phyloP scores from a whole-genome alignment of 2,888 invertebrate species.

The Troglohyphantes excavatus region DNA sequence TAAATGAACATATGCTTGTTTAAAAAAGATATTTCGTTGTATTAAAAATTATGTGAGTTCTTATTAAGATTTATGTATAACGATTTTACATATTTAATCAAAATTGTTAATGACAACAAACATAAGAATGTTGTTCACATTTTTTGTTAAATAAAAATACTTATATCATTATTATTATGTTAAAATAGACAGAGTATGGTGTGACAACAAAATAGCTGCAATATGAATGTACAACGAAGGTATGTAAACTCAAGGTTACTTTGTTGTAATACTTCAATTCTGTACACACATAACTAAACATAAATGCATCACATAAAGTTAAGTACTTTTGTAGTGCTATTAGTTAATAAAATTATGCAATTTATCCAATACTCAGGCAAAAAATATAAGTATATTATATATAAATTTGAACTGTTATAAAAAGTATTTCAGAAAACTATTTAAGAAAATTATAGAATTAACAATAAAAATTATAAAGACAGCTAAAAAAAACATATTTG shows the following conservation, averaged over 20 bases:
- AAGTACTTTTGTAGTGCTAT: conserved; percentile 5
- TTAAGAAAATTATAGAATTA: not conserved
- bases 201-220: too few species aligned
- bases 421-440: not conserved
- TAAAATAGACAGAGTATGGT: too few species aligned
- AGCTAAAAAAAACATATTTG: conserved; percentile 35
- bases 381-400: too few species aligned
- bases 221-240: too few species aligned
- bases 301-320: conserved; percentile 35
- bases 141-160: too few species aligned
- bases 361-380: too few species aligned
- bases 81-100: not conserved
- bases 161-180: too few species aligned
- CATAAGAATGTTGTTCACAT: too few species aligned
- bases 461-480: not conserved
- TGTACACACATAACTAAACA: not conserved
- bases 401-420: not conserved
- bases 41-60: not conserved
- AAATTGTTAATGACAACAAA: too few species aligned
- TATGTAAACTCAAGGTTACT: too few species aligned
- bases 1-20: too few species aligned
- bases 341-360: conserved; percentile 17
- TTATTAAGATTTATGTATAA: not conserved
- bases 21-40: too few species aligned
- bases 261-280: not conserved